Conservation (phyloP, 23 tunicate genomes). For the Oikopleura vanhoeffeni region DNA sequence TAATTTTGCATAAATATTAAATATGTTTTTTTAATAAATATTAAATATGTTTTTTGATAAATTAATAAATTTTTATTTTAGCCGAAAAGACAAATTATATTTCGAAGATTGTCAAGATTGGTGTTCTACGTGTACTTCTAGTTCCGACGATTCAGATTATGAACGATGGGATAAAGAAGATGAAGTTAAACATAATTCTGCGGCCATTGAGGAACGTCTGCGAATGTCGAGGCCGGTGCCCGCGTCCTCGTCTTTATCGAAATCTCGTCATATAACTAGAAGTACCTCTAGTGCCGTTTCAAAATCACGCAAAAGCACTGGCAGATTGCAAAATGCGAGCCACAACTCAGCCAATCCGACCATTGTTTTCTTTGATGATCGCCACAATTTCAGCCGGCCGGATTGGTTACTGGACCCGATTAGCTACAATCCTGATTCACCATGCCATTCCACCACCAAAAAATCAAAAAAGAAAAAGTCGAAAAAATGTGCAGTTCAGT, state of each 20-base stretch:
- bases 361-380: neutral
- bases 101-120: constrained; percentile 56
- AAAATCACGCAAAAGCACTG: neutral
- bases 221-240: neutral
- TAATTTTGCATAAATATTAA: too few relatives aligned
- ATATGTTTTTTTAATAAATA: too few relatives aligned
- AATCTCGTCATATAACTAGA: neutral
- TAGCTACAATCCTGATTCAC: neutral
- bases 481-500: neutral
- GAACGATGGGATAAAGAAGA: constrained; percentile 72
- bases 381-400: neutral
- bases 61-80: neutral
- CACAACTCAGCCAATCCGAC: neutral
- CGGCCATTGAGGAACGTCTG: neutral
- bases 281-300: neutral
- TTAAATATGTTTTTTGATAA: too few relatives aligned
- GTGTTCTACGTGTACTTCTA: constrained; percentile 97
- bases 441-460: neutral
- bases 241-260: neutral
- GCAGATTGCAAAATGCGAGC: neutral
- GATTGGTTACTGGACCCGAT: neutral
- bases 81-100: constrained; percentile 4
- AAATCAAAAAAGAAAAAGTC: neutral
- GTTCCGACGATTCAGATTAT: constrained; percentile 88
- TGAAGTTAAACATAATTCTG: neutral